These are phyloP conservation scores for Atta cephalotes DNA, from an alignment of 1,140 invertebrate genomes.

Conservation along the genomic window DNA sequence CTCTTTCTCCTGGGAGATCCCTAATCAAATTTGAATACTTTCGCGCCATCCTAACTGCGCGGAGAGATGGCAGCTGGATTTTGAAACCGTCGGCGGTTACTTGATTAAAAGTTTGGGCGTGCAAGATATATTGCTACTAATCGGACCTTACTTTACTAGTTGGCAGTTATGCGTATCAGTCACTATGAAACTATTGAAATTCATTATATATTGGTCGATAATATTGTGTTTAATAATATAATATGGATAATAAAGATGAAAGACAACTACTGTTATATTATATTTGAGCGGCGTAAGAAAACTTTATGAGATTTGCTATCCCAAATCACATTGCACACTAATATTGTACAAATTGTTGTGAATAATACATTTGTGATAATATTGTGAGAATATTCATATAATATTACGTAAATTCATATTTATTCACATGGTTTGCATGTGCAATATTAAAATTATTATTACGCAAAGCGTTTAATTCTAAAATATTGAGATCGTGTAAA, in stretches of 20 bases:
- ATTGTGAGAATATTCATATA: not conserved
- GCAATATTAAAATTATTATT: constrained; percentile 43
- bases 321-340: not conserved
- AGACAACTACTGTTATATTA: not conserved
- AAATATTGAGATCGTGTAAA: constrained; percentile 22
- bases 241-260: constrained; percentile 9
- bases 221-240: too few species aligned
- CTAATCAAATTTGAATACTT: constrained; percentile 62
- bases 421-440: not conserved
- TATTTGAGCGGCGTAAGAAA: not conserved
- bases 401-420: constrained; percentile 40
- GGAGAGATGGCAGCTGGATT: constrained; percentile 21
- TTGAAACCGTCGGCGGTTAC: constrained; percentile 42
- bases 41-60: constrained; percentile 22
- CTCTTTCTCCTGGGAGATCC: not conserved
- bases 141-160: not conserved
- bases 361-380: not conserved
- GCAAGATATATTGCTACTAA: constrained; percentile 24
- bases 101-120: constrained; percentile 48
- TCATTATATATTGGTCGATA: not conserved
- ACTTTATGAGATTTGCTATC: constrained; percentile 28
- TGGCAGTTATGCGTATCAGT: constrained; percentile 5
- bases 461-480: constrained; percentile 10
- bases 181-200: constrained; percentile 11
- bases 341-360: constrained; percentile 30